Conservation (phyloP, 2,797 vertebrate genomes). For the Hozukius guyotensis region DNA sequence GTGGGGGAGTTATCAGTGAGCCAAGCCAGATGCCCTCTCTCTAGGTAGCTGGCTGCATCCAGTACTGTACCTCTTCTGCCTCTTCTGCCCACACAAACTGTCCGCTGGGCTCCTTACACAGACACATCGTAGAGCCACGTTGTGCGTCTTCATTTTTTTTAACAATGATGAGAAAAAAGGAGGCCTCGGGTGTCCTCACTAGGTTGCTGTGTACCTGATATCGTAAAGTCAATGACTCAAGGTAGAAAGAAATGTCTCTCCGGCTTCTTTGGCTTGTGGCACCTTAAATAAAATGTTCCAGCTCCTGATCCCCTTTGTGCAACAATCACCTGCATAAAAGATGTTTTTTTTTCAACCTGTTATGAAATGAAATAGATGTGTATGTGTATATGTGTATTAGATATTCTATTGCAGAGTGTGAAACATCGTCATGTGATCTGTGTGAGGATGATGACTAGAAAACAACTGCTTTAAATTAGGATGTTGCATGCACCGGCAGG, state of each 20-base stretch:
- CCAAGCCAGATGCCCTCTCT: slow-evolving; percentile 78
- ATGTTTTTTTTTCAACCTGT: background rate
- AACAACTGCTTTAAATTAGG: slow-evolving; percentile 37
- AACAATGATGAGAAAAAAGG: slow-evolving; percentile 5
- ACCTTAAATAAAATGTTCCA: slow-evolving; percentile 3
- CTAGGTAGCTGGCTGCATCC: slow-evolving; percentile 68
- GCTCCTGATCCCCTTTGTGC: background rate
- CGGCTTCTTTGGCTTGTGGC: background rate
- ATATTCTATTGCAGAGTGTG: background rate
- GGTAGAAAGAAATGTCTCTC: background rate
- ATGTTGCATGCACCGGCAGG: slow-evolving; percentile 20
- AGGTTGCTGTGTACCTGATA: slow-evolving; percentile 3
- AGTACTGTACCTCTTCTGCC: slow-evolving; percentile 52
- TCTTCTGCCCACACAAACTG: slow-evolving; percentile 65
- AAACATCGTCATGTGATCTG: background rate
- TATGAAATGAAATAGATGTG: background rate
- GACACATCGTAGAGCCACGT: slow-evolving; percentile 8
- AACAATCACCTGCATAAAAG: background rate
- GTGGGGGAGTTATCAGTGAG: slow-evolving; percentile 72
- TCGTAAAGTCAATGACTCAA: background rate
- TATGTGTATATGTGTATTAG: background rate
- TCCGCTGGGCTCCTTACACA: slow-evolving; percentile 41
- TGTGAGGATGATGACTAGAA: slow-evolving; percentile 3
- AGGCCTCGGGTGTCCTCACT: slow-evolving; percentile 15
- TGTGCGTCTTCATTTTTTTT: slow-evolving; percentile 19